Conservation (phyloP, 1,140 invertebrate genomes). For the Apis laboriosa region DNA sequence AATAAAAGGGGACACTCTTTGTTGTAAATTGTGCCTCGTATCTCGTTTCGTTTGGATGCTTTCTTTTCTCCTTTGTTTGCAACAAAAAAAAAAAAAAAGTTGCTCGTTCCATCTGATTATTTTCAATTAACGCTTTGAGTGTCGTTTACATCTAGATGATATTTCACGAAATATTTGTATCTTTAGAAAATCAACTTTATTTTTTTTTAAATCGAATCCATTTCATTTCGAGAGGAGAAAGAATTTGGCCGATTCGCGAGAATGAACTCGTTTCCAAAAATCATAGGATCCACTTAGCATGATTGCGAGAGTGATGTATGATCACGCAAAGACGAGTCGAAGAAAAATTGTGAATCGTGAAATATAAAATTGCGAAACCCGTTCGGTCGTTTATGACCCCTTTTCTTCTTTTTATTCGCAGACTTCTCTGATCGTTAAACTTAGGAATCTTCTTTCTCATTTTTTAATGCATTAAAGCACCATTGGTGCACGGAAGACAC, state of each 20-base stretch:
- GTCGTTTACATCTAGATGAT: too few species aligned
- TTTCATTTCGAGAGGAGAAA: background rate
- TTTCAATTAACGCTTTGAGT: background rate
- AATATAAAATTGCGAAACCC: background rate
- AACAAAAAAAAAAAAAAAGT: background rate
- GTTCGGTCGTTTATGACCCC: background rate
- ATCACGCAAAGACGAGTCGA: background rate
- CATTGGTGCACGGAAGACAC: constrained; percentile 2
- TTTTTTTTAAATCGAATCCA: background rate
- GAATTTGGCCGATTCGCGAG: background rate
- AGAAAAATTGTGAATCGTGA: background rate
- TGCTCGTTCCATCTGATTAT: background rate
- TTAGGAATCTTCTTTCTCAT: constrained; percentile 5
- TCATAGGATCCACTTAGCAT: background rate
- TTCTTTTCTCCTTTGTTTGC: constrained; percentile 31
- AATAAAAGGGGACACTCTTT: background rate
- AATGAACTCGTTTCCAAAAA: background rate
- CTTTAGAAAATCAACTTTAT: too few species aligned
- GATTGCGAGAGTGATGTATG: background rate
- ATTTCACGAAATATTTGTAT: too few species aligned
- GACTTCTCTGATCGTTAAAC: constrained; percentile 41
- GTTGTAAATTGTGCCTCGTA: constrained; percentile 43
- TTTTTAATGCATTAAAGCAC: constrained; percentile 58
- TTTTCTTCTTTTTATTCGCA: background rate
- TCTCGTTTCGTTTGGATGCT: constrained; percentile 5